A percentile compares a stretch with the other conserved stretches of the same genome.
Evolutionary conservation across 1,140 invertebrate genomes (phyloP).

Genomic region (Drosophila fuyamai): DNA sequence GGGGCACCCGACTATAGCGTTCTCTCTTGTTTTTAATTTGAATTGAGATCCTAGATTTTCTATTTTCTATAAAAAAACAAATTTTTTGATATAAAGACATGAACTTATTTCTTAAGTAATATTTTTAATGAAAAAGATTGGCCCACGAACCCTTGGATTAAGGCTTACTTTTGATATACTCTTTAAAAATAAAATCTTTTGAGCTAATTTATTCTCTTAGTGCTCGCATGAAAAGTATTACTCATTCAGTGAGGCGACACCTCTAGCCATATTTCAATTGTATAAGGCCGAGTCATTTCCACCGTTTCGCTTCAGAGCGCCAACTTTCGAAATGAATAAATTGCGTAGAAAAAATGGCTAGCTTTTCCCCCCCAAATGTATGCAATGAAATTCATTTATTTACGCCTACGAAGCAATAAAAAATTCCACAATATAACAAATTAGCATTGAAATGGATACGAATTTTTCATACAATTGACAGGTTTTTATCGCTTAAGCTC

Average conservation of each 20-base stretch:
- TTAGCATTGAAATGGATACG: slow-evolving; percentile 53
- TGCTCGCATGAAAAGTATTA: slow-evolving; percentile 22
- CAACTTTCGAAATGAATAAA: slow-evolving; percentile 58
- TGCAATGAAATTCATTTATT: slow-evolving; percentile 58
- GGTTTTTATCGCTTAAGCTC: slow-evolving; percentile 40
- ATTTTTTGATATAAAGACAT: too few species aligned
- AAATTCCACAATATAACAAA: slow-evolving; percentile 46
- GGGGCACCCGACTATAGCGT: too few species aligned
- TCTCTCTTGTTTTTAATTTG: too few species aligned
- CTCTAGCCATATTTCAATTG: slow-evolving; percentile 54
- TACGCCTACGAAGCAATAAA: slow-evolving; percentile 31
- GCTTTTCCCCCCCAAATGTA: slow-evolving; percentile 29
- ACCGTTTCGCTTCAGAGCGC: slow-evolving; percentile 24
- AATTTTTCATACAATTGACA: slow-evolving; percentile 46
- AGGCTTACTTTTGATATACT: too few species aligned
- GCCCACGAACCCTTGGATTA: too few species aligned
- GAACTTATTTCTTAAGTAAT: too few species aligned
- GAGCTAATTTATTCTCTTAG: background rate
- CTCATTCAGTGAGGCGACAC: slow-evolving; percentile 44
- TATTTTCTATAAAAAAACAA: too few species aligned
- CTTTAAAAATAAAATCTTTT: background rate
- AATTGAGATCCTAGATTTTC: too few species aligned
- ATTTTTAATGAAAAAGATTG: too few species aligned
- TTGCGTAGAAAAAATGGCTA: slow-evolving; percentile 24
- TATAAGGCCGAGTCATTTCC: slow-evolving; percentile 33